Evolutionary conservation across 2,113 vertebrate species (phyloP).

Genomic region (Burhinus bistriatus): DNA sequence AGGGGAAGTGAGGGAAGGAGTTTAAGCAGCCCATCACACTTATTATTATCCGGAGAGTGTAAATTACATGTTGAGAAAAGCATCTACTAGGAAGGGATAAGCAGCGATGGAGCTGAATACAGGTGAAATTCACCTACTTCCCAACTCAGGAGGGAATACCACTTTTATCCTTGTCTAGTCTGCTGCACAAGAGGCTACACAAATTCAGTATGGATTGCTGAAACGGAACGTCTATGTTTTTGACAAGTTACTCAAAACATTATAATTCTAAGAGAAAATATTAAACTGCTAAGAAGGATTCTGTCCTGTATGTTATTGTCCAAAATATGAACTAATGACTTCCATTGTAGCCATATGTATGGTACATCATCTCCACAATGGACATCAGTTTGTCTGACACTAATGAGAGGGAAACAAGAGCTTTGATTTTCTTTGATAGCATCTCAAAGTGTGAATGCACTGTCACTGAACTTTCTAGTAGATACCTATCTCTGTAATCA

Average conservation of each 20-base stretch:
- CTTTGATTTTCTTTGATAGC: background rate
- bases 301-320: background rate
- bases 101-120: background rate
- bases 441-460: background rate
- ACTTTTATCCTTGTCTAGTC: background rate
- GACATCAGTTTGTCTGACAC: background rate
- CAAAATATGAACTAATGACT: background rate
- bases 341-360: background rate
- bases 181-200: background rate
- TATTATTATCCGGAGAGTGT: background rate
- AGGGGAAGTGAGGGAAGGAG: background rate
- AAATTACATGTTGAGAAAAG: background rate
- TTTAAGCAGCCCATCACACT: background rate
- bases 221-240: background rate
- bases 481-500: background rate
- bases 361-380: background rate
- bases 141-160: background rate
- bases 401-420: background rate
- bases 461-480: background rate
- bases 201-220: background rate
- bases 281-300: background rate
- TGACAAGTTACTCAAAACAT: background rate
- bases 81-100: background rate
- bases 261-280: background rate
- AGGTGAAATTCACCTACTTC: background rate